Base-by-base conservation (phyloP, 92 coral and sea anemone species). In the Porites divaricata region DNA sequence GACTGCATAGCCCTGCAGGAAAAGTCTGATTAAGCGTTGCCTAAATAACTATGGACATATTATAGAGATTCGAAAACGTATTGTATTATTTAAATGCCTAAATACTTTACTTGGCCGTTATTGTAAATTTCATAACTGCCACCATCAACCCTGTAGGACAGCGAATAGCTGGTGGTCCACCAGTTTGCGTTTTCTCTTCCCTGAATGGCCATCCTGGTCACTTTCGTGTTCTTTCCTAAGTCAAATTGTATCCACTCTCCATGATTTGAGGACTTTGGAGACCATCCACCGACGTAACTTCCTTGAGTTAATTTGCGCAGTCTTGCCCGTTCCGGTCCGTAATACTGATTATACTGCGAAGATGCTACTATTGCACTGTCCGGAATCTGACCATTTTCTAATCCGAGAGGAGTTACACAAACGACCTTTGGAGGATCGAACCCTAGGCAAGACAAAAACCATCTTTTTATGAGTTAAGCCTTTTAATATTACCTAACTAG, bases 181-280 rank as follows among this genome's bases (percentile, higher is more conserved):
- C 74, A 66, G 72, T 63, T 41, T 1, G 74, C 81, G 51, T 83
- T 63, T 28, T 83, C 62, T 24, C 87, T 53, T 12, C 87, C 87
- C 5, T 83, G 87, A 28, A 67, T 74, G 13, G 87, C 77, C 20
- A 83, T 63, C n/a, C 80, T 68, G 50, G 87, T 83, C 8, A 83
- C 63, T 19, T 74, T 83, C 0, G 80, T 76, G 23, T 74, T 63
- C 3, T 64, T 35, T 4, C 54, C 74, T 15, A 83, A 25, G 19
- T 83, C 87, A 74, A 83, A 54, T 48, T 56, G 54, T 14, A 83
- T 64, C 87, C 81, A 83, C 11, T 74, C 65, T 6, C 74, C 73
- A 8, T 11, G 49, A 52, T 74, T 57, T 10, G 81, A 1, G 2
- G 73, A 23, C 51, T 52, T 56, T 1, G 87, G 80, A n/a, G 74